Evolutionary conservation across 2,888 invertebrate species (phyloP), one percentile per base, ranked within the genome.

Genomic region (Pyrocoelia pectoralis): DNA sequence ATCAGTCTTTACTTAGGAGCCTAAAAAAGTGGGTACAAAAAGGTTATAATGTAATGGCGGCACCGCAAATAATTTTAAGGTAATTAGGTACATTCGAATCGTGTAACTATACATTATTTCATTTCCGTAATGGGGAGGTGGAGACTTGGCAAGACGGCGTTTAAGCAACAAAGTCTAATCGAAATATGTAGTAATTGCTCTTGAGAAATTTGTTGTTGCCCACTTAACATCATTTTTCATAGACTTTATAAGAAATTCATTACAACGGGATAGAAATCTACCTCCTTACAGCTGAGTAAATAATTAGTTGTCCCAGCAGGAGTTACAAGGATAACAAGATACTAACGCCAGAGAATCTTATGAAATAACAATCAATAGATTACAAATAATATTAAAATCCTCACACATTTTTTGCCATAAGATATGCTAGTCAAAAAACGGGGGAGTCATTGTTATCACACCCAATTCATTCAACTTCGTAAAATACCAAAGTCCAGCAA

Each of bases 211-310:
- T 24, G 3, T 24, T 24, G 4, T 24, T 24, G 24, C 3, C 4
- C 24, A n/a, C 24, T 5, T 24, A 24, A 24, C 3, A n/a, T 70
- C 72, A 72, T 71, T 73, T 71, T 72, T 73, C 72, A 70, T 62
- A 64, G 73, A 72, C 72, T 73, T 72, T 72, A 73, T 75, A 73
- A 69, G 70, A 75, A 75, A 74, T 75, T 71, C 75, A 75, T 75
- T 75, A 76, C 74, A 75, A 74, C 73, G 74, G 74, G 71, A 68
- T 68, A 68, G 70, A 71, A 68, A 66, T 70, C 67, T 68, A 67
- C 70, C 74, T 50, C 60, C 65, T 65, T 53, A 64, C 57, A 62
- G 64, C 48, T 53, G 61, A 53, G 60, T 60, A 53, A 33, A 61
- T 67, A 64, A 67, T 67, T 67, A 64, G 58, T 49, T 54, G 49